These are phyloP conservation scores for Drosophila quadrilineata DNA, from an alignment of 1,140 invertebrate genomes.

Conservation along the genomic window DNA sequence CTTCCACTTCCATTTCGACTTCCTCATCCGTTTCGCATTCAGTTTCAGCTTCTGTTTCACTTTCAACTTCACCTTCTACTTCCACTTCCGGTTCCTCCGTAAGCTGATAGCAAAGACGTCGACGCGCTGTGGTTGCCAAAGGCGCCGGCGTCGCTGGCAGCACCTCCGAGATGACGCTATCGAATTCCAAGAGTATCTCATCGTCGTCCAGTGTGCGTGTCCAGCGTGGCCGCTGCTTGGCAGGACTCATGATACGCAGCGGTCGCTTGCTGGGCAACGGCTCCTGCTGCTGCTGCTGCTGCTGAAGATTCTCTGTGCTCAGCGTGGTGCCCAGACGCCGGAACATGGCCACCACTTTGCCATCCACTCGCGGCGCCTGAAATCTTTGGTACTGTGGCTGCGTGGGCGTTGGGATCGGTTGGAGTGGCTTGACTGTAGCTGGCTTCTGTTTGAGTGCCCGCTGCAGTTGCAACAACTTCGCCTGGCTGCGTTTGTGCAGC, in stretches of 20 bases:
- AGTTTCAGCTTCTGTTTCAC: conserved; percentile 8
- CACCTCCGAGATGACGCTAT: conserved; percentile 75
- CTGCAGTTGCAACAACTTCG: conserved; percentile 26
- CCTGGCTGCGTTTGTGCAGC: conserved; percentile 28
- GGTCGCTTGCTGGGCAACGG: not conserved
- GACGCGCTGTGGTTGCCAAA: conserved; percentile 25
- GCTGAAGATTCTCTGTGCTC: conserved; percentile 20
- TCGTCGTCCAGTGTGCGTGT: conserved; percentile 64
- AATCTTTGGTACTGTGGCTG: conserved; percentile 56
- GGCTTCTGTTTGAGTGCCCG: conserved; percentile 13
- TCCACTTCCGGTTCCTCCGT: conserved; percentile 26
- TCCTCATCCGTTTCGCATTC: conserved; percentile 14
- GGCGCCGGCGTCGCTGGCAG: conserved; percentile 39
- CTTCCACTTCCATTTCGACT: not conserved
- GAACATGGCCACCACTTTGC: conserved; percentile 78
- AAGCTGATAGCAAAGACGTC: conserved; percentile 55
- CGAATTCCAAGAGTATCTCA: conserved; percentile 74
- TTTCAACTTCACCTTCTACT: conserved; percentile 3
- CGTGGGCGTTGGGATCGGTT: not conserved
- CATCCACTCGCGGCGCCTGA: conserved; percentile 64
- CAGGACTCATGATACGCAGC: conserved; percentile 68
- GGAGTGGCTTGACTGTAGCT: not conserved
- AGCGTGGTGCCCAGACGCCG: conserved; percentile 70
- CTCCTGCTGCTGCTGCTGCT: not conserved
- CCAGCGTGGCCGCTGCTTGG: conserved; percentile 63